Conservation (phyloP, 2,888 invertebrate species). For the Gonocerus acuteangulatus region DNA sequence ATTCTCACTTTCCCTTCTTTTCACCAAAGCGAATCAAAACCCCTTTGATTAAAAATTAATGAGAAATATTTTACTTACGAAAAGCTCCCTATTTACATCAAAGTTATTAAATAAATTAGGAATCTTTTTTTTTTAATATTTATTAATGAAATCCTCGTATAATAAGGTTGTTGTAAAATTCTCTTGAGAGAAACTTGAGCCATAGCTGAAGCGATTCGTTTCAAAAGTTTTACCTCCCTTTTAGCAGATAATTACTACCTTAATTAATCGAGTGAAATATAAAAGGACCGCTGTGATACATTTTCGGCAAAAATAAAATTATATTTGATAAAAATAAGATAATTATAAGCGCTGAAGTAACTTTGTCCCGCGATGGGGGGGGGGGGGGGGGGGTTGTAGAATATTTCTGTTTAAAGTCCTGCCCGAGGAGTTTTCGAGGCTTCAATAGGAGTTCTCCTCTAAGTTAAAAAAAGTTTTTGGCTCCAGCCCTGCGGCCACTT, state of each 20-base stretch:
- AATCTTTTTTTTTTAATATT: too few species aligned
- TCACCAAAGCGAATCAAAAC: too few species aligned
- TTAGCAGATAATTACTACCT: slow-evolving; percentile 16
- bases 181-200: slow-evolving; percentile 15
- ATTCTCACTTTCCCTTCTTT: too few species aligned
- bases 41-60: too few species aligned
- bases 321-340: background rate
- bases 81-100: too few species aligned
- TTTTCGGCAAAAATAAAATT: background rate
- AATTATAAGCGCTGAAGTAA: background rate
- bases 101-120: too few species aligned
- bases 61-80: too few species aligned
- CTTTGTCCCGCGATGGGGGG: background rate
- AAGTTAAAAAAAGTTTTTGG: too few species aligned
- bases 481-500: too few species aligned
- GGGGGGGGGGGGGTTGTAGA: background rate
- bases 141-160: background rate
- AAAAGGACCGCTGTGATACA: slow-evolving; percentile 9
- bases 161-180: slow-evolving; percentile 16
- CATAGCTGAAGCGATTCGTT: background rate
- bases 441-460: too few species aligned
- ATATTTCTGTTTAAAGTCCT: slow-evolving; percentile 1
- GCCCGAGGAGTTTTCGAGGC: background rate
- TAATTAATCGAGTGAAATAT: slow-evolving; percentile 15
- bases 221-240: slow-evolving; percentile 3